Evolutionary conservation across 2,888 invertebrate genomes (phyloP), one percentile per base, ranked within the genome.

Genomic region (Idaea aversata): DNA sequence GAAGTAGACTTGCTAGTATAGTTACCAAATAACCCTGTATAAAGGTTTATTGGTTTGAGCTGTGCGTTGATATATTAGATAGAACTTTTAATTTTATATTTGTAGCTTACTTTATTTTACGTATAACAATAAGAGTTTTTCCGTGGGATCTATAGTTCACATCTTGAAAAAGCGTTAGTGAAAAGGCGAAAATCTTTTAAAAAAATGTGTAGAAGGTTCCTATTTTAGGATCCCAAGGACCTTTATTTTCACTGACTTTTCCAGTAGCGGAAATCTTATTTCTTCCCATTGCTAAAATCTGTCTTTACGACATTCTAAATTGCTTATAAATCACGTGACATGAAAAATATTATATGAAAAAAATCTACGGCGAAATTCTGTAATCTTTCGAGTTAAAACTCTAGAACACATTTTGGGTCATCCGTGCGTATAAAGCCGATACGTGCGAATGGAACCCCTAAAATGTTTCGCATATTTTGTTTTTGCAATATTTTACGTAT

Each of bases 241-340:
- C 10, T 7, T 36, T 10, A 5, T 36, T 36, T 36, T 36, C 47
- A 47, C 6, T 13, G 7, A 47, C 3, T 47, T 47, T 47, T 0
- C 7, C 47, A 47, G 13, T 13, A 36, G 25, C 25, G 10, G 4
- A 36, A 47, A 47, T 4, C 47, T 10, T 47, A 13, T 47, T 47
- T 13, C 10, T 47, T 47, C 3, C 47, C 10, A 47, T 47, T 10
- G 13, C 47, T 47, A 13, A 47, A 36, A 47, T 47, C 47, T 47
- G 47, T 47, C 7, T 47, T 47, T 47, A 47, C 47, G 47, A 47
- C 13, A 47, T 47, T 47, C 47, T 47, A 47, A 47, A 47, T 47
- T 47, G 47, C 47, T 47, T 47, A 47, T 47, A 47, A 47, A 47
- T 47, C 47, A 47, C 47, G 47, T 47, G 47, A 47, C 47, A 47